Base-by-base conservation (phyloP, 1,140 invertebrate genomes). In the Stegodyphus mimosarum region DNA sequence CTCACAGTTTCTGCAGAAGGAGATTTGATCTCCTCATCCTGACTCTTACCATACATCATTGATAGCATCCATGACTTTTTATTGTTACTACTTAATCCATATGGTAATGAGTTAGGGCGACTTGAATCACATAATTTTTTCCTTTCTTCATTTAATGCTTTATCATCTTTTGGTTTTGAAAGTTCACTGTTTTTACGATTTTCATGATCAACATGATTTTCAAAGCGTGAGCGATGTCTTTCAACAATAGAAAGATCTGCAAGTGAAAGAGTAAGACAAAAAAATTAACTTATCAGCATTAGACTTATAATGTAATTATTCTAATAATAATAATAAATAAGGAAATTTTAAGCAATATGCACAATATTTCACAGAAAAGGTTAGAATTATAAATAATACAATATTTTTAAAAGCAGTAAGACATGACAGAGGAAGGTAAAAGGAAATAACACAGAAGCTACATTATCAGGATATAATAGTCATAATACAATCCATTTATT, bases 1-100 rank as follows among this genome's bases (percentile, higher is more conserved):
- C 15, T 73, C 13, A 55, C 0, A 15, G 71, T 15, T 10, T 73
- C 71, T 6, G 18, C 48, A 5, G 72, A 17, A 67, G 76, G n/a
- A 50, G 75, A 64, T 66, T 73, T 84, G 15, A 18, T 33, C 6
- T 86, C 71, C 70, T 80, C 71, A 0, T 86, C 71, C 51, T 86
- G 85, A 11, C 83, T 88, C 70, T 88, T 88, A 6, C 74, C 83
- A 76, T 93, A 92, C 88, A 91, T 91, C 89, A 91, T 91, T 52
- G 92, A 92, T 69, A 92, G 88, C 87, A 92, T 89, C 94, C 94
- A 95, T 2, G 94, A 92, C 88, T 93, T 92, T 89, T 94, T 94
- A 78, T 90, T 89, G 66, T 89, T 88, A 64, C 88, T 80, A 63
- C 66, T 83, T 11, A 63, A 7, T n/a, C 15, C 33, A 52, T 77